A percentile compares a stretch with the other conserved stretches of the same genome.
Evolutionary conservation across 2,888 invertebrate genomes (phyloP).

Genomic region (Drosophila putrida): DNA sequence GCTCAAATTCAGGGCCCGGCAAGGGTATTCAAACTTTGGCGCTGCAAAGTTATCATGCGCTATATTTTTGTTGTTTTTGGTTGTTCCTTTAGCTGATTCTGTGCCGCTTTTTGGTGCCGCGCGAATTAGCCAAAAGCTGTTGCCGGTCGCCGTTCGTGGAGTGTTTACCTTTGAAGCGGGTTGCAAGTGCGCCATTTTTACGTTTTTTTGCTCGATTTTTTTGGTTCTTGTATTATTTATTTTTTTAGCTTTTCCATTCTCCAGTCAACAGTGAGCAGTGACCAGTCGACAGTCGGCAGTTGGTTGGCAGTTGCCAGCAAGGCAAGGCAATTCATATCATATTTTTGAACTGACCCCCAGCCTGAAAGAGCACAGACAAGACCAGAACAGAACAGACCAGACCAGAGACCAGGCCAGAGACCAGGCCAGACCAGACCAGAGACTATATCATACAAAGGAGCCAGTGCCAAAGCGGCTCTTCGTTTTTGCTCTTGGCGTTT

Average conservation of each 20-base stretch:
- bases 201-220: conserved; percentile 30
- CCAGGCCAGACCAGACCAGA: background rate
- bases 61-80: conserved; percentile 8
- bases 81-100: conserved; percentile 10
- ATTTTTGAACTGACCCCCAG: conserved; percentile 70
- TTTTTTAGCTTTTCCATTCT: conserved; percentile 27
- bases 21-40: too few relatives aligned
- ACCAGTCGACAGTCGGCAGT: background rate
- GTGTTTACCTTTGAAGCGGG: conserved; percentile 75
- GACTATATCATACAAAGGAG: background rate
- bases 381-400: background rate
- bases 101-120: conserved; percentile 52
- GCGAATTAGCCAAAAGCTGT: conserved; percentile 78
- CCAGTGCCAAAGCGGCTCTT: conserved; percentile 52
- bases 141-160: conserved; percentile 52
- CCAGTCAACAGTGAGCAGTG: conserved; percentile 28
- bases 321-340: conserved; percentile 76
- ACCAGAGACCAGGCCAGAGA: background rate
- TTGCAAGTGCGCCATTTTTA: conserved; percentile 75
- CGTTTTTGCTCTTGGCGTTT: conserved; percentile 75
- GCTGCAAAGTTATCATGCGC: too few relatives aligned
- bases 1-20: too few relatives aligned
- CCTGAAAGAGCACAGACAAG: conserved; percentile 12
- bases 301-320: conserved; percentile 16
- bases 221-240: conserved; percentile 24